Evolutionary conservation across 2,888 invertebrate genomes (phyloP), one percentile per base, ranked within the genome.

Genomic region (Tetanocera ferruginea): DNA sequence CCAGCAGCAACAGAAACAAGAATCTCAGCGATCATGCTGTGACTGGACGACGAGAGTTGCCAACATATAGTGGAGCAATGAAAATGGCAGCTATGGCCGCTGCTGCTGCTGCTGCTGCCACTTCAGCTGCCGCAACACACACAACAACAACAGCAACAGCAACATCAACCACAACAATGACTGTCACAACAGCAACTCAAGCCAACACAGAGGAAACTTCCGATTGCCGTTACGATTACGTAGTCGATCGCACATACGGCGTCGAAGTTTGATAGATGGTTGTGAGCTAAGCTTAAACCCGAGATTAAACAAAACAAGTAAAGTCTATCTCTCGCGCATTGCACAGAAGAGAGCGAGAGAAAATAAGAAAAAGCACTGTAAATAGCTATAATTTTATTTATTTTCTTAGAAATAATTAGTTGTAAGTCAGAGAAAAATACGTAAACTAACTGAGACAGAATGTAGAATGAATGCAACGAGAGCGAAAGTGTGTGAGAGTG

Each of bases 161-260:
- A 5, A 17, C 78, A 55, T 77, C 80, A 55, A 80, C 80, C 43
- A 72, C 76, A 37, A 76, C 80, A 67, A 69, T 79, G 37, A 76
- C 76, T 43, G 76, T 70, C 14, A 60, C 67, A 60, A 55, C 28
- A 69, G 75, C 70, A 28, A n/a, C 66, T 9, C 43, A 67, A 11
- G 69, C 49, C 31, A 19, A 37, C 25, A 23, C 49, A 51, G 23
- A 37, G n/a, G 62, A 64, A 6, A 31, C n/a, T 52, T 3, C 55
- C 43, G 79, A 67, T 5, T n/a, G 25, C 57, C 93, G 94, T 88
- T 95, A 93, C 90, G 94, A 95, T 83, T 95, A 95, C 90, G 94
- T 95, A 82, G 94, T 96, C 82, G 96, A 96, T 90, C 92, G 95
- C 89, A 94, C 93, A 79, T 92, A 95, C 85, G 96, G 96, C 87